Evolutionary conservation across 2,113 vertebrate species (phyloP).

Genomic region (Lepidothrix coronata): DNA sequence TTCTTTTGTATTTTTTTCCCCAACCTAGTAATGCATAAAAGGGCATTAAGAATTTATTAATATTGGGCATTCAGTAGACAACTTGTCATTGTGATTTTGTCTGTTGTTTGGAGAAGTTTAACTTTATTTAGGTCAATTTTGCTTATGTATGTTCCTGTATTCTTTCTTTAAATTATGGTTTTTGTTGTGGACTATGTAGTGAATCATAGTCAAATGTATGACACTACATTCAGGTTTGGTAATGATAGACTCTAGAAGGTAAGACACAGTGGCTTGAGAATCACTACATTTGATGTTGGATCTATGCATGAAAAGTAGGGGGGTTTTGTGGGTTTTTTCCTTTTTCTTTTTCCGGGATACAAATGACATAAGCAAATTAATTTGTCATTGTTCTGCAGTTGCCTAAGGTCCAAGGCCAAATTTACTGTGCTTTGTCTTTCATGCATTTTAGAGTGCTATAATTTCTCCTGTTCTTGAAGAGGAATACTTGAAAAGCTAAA

Average conservation of each 20-base stretch:
- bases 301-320: not conserved
- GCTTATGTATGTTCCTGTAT: not conserved
- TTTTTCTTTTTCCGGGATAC: not conserved
- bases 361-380: not conserved
- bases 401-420: not conserved
- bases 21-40: not conserved
- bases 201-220: not conserved
- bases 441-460: not conserved
- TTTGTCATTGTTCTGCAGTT: not conserved
- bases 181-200: not conserved
- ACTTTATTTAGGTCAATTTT: not conserved
- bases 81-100: not conserved
- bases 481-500: not conserved
- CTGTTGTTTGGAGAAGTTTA: conserved; percentile 11
- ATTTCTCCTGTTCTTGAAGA: not conserved
- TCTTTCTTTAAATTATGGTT: conserved; percentile 7
- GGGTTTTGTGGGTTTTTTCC: not conserved
- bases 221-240: not conserved
- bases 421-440: not conserved
- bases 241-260: not conserved
- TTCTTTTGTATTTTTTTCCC: not conserved
- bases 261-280: not conserved
- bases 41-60: not conserved
- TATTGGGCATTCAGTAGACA: not conserved
- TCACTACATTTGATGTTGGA: not conserved